These are phyloP conservation scores for Ophioninae sp. DNA, from an alignment of 2,888 invertebrate species.

Conservation along the genomic window DNA sequence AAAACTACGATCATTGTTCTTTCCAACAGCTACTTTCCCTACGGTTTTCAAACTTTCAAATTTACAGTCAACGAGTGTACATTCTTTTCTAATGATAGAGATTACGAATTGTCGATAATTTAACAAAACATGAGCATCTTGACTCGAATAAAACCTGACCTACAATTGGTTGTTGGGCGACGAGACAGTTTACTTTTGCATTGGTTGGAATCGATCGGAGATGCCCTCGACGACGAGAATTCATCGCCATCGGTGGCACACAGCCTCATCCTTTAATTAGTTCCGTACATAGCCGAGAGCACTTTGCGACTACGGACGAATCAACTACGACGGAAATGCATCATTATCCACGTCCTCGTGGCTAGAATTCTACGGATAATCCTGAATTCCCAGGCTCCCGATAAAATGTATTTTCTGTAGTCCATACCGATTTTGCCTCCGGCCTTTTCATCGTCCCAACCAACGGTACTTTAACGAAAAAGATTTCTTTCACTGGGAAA, in stretches of 20 bases:
- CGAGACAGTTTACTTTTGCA: neutral
- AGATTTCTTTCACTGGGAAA: neutral
- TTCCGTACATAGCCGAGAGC: constrained; percentile 30
- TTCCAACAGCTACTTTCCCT: too few species aligned
- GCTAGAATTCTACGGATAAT: constrained; percentile 33
- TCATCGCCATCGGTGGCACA: constrained; percentile 12
- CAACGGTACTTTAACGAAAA: neutral
- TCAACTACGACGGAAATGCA: constrained; percentile 29
- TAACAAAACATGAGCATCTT: neutral
- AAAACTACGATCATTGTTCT: too few species aligned
- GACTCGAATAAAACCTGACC: constrained; percentile 22
- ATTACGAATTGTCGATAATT: neutral
- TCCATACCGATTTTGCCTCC: neutral
- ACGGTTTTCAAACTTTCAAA: too few species aligned
- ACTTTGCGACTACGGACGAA: constrained; percentile 5
- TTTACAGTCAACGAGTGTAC: too few species aligned
- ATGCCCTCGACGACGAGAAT: constrained; percentile 37
- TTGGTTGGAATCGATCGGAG: constrained; percentile 25
- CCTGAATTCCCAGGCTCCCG: constrained; percentile 46
- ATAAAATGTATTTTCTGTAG: constrained; percentile 21
- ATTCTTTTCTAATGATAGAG: too few species aligned
- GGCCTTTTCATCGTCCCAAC: neutral
- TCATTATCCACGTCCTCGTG: constrained; percentile 29
- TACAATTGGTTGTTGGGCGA: neutral
- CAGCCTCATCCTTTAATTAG: constrained; percentile 49